These are phyloP conservation scores for Microdon myrmicae DNA, from an alignment of 2,888 invertebrate species.

Conservation along the genomic window DNA sequence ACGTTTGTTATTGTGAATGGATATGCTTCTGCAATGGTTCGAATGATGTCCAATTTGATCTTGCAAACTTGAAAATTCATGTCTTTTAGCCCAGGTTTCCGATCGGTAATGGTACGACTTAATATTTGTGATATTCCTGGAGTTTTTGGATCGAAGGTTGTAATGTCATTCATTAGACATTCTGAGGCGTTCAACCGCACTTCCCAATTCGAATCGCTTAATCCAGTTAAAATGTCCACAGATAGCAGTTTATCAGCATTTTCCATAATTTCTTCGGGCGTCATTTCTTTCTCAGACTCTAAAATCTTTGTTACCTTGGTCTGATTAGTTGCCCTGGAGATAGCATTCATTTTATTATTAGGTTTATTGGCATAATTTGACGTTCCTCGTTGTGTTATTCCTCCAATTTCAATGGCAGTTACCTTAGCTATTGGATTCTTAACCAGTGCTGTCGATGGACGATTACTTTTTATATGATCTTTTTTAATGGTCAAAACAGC, in stretches of 20 bases:
- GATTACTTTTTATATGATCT: slow-evolving; percentile 71
- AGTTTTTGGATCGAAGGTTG: slow-evolving; percentile 72
- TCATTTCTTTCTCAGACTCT: slow-evolving; percentile 73
- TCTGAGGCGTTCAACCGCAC: slow-evolving; percentile 80
- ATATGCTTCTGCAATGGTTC: slow-evolving; percentile 80
- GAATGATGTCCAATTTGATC: slow-evolving; percentile 80
- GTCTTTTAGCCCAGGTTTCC: slow-evolving; percentile 88
- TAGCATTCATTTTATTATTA: slow-evolving; percentile 51
- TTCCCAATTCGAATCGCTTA: slow-evolving; percentile 87
- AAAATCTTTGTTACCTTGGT: slow-evolving; percentile 62
- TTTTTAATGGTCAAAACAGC: slow-evolving; percentile 84
- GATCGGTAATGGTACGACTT: slow-evolving; percentile 76
- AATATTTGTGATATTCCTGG: slow-evolving; percentile 79
- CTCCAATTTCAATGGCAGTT: slow-evolving; percentile 58
- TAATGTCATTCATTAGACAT: slow-evolving; percentile 73
- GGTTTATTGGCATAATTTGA: slow-evolving; percentile 56
- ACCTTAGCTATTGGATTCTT: slow-evolving; percentile 62
- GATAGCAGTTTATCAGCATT: slow-evolving; percentile 75
- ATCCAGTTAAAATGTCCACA: slow-evolving; percentile 73
- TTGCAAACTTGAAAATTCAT: slow-evolving; percentile 92
- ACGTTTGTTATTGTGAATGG: slow-evolving; percentile 78
- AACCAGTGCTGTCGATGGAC: slow-evolving; percentile 61
- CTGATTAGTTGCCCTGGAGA: slow-evolving; percentile 57
- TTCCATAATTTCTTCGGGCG: slow-evolving; percentile 81
- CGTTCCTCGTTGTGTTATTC: slow-evolving; percentile 61